Evolutionary conservation across 2,113 vertebrate genomes (phyloP), one percentile per base, ranked within the genome.

Genomic region (Mesocricetus auratus): DNA sequence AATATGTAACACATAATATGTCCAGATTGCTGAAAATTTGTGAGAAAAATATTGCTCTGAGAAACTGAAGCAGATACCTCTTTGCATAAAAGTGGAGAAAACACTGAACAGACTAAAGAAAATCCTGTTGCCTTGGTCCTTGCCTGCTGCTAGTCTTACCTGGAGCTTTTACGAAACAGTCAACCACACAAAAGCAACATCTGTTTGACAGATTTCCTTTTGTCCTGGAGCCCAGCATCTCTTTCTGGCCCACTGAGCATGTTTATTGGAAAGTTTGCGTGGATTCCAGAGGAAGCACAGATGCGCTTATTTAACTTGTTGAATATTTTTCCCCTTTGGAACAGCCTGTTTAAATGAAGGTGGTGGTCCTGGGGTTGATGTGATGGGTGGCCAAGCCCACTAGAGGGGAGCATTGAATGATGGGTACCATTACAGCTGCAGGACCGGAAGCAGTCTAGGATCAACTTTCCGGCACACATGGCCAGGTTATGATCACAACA

Each of bases 181-280:
- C 56, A 89, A 31, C 62, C 50, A 85, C 47, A 91, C 56, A 83
- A 90, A 96, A 94, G 64, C 50, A 85, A 89, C 95, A 96, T 95
- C 90, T 96, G 95, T 88, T 79, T 73, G 93, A 89, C 95, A 97
- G 94, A 96, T 91, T 95, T 96, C 78, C 82, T 96, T 96, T 96
- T 94, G 74, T 91, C 73, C 77, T 77, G 77, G 88, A 94, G 74
- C 60, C 71, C 78, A 58, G 86, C 69, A 66, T 66, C 56, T 62
- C 16, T 45, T 91, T 93, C 89, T 85, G 4, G 69, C 83, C 90
- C 89, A 85, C 69, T 89, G 83, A 96, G 62, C 77, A 21, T 91
- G 66, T 95, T 96, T 89, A 96, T 91, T 93, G 94, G 91, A 91
- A 94, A 82, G 95, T 74, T 64, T 26, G 33, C 86, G 19, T 17